Percentiles rank a stretch among this genome's conserved stretches.
These are phyloP conservation scores for Albula goreensis DNA, from an alignment of 2,113 vertebrate species.

Conservation along the genomic window DNA sequence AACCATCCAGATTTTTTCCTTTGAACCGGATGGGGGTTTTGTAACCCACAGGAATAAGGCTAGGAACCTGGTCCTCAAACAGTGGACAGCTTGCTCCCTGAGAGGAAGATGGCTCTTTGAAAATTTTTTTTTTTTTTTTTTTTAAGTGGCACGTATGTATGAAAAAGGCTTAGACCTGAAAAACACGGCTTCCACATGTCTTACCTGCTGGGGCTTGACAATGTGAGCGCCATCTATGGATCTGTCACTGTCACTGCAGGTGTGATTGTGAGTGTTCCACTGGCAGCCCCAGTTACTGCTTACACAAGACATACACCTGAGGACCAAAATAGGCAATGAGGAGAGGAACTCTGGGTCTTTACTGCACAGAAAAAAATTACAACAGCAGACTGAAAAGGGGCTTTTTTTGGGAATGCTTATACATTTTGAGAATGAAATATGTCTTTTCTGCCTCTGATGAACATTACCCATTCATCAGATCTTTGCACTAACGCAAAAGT, in stretches of 20 bases:
- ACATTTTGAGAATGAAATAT: background rate
- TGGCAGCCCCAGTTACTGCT: slow-evolving; percentile 90
- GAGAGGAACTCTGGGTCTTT: background rate
- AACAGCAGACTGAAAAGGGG: too few relatives aligned
- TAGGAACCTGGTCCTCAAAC: slow-evolving; percentile 82
- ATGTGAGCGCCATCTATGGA: slow-evolving; percentile 52
- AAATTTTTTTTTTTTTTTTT: too few relatives aligned
- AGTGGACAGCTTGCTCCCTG: slow-evolving; percentile 83
- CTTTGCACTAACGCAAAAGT: background rate
- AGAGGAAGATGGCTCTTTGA: background rate
- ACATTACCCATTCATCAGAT: background rate
- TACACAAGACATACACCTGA: slow-evolving; percentile 88
- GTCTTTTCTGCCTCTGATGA: background rate
- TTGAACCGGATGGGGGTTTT: slow-evolving; percentile 78
- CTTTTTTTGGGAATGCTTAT: background rate
- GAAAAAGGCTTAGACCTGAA: too few relatives aligned
- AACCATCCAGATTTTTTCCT: slow-evolving; percentile 78
- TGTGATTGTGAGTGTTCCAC: slow-evolving; percentile 79
- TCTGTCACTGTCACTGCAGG: slow-evolving; percentile 74
- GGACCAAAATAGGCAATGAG: background rate
- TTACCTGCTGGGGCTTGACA: slow-evolving; percentile 78
- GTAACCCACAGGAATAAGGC: slow-evolving; percentile 82
- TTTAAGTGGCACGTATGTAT: too few relatives aligned
- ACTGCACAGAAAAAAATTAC: background rate
- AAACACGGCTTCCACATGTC: background rate